Conservation (phyloP, 2,888 invertebrate species). For the Zaprionus obscuricornis region DNA sequence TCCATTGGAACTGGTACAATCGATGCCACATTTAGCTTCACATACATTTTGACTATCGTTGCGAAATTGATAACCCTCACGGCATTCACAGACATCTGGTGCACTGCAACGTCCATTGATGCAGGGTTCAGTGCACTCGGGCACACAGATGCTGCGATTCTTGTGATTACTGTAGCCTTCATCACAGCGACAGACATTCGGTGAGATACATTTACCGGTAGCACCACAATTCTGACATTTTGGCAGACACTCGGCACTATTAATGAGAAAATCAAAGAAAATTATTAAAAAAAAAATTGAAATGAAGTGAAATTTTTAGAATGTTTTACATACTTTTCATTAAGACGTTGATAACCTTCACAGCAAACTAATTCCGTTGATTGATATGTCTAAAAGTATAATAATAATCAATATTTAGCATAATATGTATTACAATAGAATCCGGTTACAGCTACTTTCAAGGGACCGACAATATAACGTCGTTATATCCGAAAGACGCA, state of each 20-base stretch:
- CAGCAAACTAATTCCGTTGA: conserved; percentile 77
- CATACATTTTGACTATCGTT: conserved; percentile 75
- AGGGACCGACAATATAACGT: neutral
- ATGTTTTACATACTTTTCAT: conserved; percentile 56
- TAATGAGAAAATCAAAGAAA: too few relatives aligned
- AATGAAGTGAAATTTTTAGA: neutral
- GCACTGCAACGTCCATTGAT: conserved; percentile 75
- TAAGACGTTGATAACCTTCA: conserved; percentile 69
- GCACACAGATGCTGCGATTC: conserved; percentile 67
- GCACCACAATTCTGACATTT: conserved; percentile 76
- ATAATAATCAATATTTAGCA: neutral
- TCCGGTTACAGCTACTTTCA: too few relatives aligned
- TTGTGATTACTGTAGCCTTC: conserved; percentile 69
- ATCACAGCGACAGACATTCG: conserved; percentile 73
- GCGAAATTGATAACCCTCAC: conserved; percentile 58
- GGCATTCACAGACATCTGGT: conserved; percentile 78
- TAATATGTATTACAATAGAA: neutral
- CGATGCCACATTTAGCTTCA: conserved; percentile 78
- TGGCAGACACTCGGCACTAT: conserved; percentile 73
- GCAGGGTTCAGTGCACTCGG: conserved; percentile 73
- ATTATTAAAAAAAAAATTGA: too few relatives aligned
- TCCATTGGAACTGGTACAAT: conserved; percentile 83
- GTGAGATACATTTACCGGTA: conserved; percentile 73
- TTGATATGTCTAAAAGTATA: conserved; percentile 66
- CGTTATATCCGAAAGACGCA: too few relatives aligned